phyloP scores from a whole-genome alignment of 2,113 vertebrate genomes.

The Brienomyrus brachyistius region DNA sequence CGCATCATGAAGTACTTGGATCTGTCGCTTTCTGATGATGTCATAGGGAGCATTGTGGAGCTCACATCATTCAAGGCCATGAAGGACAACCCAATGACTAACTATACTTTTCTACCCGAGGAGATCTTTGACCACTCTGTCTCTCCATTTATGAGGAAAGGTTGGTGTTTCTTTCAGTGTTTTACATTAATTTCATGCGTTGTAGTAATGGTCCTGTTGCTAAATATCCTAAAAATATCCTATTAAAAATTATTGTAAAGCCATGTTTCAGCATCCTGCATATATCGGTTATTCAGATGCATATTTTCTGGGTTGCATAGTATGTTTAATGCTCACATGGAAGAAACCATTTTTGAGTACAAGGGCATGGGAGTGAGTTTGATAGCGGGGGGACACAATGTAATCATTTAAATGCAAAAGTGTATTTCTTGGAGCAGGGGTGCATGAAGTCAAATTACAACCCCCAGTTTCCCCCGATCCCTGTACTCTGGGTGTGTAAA shows the following conservation, averaged over 20 bases:
- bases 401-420: background rate
- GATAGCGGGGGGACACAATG: background rate
- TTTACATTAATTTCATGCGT: background rate
- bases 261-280: background rate
- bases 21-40: slow-evolving; percentile 50
- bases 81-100: slow-evolving; percentile 71
- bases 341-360: background rate
- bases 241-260: background rate
- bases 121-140: slow-evolving; percentile 52
- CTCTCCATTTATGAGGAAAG: slow-evolving; percentile 74
- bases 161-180: slow-evolving; percentile 30
- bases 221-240: background rate
- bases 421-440: background rate
- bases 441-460: background rate
- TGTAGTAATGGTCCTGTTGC: background rate
- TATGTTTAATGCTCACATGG: background rate
- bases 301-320: background rate
- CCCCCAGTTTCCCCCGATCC: background rate
- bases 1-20: slow-evolving; percentile 63
- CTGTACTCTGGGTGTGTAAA: background rate
- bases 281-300: background rate
- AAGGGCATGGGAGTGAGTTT: background rate
- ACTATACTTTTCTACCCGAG: slow-evolving; percentile 56
- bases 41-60: slow-evolving; percentile 54
- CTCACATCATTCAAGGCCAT: slow-evolving; percentile 65